Evolutionary conservation across 2,797 vertebrate species (phyloP).

Genomic region (Sarcophilus harrisii): DNA sequence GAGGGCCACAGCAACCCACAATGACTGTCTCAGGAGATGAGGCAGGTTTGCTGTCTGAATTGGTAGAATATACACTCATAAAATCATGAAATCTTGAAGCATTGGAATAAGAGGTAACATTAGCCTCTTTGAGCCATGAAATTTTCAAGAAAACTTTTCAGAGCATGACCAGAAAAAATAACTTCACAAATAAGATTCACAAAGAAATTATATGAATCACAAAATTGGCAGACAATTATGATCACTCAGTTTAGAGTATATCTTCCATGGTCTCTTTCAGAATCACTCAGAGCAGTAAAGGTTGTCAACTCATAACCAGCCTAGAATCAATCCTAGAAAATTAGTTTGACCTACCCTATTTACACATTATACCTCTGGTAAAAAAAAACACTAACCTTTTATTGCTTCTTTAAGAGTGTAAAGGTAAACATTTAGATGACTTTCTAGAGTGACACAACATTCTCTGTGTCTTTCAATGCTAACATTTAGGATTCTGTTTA

Average conservation of each 20-base stretch:
- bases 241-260: slow-evolving; percentile 22
- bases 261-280: slow-evolving; percentile 3
- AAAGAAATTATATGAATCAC: slow-evolving; percentile 13
- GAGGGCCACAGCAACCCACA: not conserved
- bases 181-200: slow-evolving; percentile 9
- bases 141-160: slow-evolving; percentile 10
- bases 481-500: slow-evolving; percentile 31
- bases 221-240: not conserved
- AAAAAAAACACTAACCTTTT: not conserved
- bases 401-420: slow-evolving; percentile 8
- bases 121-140: not conserved
- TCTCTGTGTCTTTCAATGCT: slow-evolving; percentile 1
- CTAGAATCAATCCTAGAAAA: slow-evolving; percentile 13
- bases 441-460: not conserved
- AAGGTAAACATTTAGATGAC: not conserved
- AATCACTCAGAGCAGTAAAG: not conserved
- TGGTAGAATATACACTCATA: not conserved
- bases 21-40: not conserved
- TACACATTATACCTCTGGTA: not conserved
- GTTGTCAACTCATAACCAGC: slow-evolving; percentile 22
- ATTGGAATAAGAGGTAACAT: not conserved
- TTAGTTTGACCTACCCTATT: not conserved
- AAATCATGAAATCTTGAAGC: not conserved
- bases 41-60: not conserved
- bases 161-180: not conserved